Evolutionary conservation across 2,888 invertebrate genomes (phyloP).

Genomic region (Aleiodes alternator): DNA sequence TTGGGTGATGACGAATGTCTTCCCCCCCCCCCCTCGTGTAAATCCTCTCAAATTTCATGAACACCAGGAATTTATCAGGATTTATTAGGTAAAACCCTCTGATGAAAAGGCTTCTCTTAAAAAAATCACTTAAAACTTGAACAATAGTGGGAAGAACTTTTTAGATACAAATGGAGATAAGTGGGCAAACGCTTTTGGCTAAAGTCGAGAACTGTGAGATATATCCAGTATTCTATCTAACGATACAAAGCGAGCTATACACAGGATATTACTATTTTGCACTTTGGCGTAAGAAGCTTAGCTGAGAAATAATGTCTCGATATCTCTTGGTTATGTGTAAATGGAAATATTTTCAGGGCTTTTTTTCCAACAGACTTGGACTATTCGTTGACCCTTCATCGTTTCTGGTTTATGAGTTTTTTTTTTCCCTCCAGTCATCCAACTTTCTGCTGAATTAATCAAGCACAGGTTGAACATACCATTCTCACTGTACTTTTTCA

Average conservation of each 20-base stretch:
- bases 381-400: background rate
- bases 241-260: conserved; percentile 10
- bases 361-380: conserved; percentile 6
- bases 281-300: conserved; percentile 40
- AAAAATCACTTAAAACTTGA: background rate
- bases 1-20: no score
- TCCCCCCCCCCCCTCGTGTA: no score
- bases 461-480: background rate
- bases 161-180: conserved; percentile 22
- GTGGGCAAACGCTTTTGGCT: conserved; percentile 13
- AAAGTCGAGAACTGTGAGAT: background rate
- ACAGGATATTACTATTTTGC: conserved; percentile 35
- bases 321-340: conserved; percentile 36
- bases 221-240: conserved; percentile 26
- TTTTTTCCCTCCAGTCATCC: background rate
- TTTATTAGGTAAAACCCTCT: no score
- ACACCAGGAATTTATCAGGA: no score
- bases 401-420: background rate
- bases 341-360: background rate
- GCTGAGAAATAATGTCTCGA: conserved; percentile 26
- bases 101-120: background rate
- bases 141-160: background rate
- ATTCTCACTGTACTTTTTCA: background rate
- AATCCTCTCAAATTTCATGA: no score
- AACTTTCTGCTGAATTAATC: conserved; percentile 5